Evolutionary conservation across 2,113 vertebrate genomes (phyloP).

Genomic region (Aptenodytes patagonicus): DNA sequence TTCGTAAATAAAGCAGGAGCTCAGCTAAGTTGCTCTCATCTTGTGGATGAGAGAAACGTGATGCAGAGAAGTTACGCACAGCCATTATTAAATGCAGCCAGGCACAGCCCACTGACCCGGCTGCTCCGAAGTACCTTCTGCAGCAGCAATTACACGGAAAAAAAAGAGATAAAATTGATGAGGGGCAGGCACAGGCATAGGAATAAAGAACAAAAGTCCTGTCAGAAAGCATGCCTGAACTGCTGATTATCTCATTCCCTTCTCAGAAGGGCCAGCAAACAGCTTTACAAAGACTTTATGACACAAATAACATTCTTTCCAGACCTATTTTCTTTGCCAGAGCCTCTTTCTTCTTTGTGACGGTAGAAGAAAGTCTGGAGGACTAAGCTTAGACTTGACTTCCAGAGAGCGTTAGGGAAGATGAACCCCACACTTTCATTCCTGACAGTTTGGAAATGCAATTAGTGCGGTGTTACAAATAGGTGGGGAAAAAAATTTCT

Average conservation of each 20-base stretch:
- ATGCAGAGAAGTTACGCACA: not conserved
- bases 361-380: not conserved
- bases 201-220: not conserved
- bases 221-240: not conserved
- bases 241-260: not conserved
- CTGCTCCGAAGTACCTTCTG: not conserved
- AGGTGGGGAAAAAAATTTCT: not conserved
- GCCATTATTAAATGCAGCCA: not conserved
- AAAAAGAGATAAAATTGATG: not conserved
- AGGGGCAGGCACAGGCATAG: not conserved
- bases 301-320: not conserved
- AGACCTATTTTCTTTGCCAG: not conserved
- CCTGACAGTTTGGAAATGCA: not conserved
- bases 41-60: not conserved
- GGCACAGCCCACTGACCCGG: not conserved
- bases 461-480: not conserved
- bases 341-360: not conserved
- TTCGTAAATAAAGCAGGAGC: not conserved
- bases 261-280: not conserved
- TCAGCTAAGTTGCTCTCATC: not conserved
- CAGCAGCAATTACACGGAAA: not conserved
- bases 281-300: not conserved
- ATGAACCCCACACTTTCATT: not conserved
- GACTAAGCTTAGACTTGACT: not conserved
- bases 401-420: not conserved